Base-by-base conservation (phyloP, 2,888 invertebrate genomes). In the Polydrusus pterygomalis region DNA sequence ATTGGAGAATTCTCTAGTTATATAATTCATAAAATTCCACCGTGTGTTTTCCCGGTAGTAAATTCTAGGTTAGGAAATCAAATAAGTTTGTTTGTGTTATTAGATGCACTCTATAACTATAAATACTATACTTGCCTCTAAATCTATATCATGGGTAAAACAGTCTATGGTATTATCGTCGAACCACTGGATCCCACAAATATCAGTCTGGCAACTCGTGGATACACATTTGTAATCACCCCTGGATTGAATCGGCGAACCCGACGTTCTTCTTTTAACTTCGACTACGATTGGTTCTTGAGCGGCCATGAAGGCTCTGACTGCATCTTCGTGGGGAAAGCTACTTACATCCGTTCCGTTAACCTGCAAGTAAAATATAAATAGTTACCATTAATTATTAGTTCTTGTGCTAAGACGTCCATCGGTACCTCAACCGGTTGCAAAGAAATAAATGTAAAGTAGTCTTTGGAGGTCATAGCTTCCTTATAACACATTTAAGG, bases 311-410 rank as follows among this genome's bases (percentile, higher is more conserved):
- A 91, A 91, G 84, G 89, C 89, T 83, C 90, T 88, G 81, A 91
- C 89, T 79, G 91, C 91, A 84, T 91, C 91, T 83, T 90, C 90
- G 84, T 90, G 90, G 79, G 90, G 89, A 84, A 91, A 89, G 83
- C 89, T 89, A 84, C 90, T 90, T 80, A 91, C 89, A 87, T 91
- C 91, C 81, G 88, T 89, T 77, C 91, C 91, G 85, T 91, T 91
- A 77, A 91, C 89, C 91, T 91, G 84, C 17, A 68, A 68, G 51
- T 60, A 71, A 54, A 45, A 45, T 6, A 43, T 2, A 43, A n/a
- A 43, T 1, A 13, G 8, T 6, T 5, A 40, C 40, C 8, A 11
- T 40, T 40, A 11, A 40, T 6, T 40, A 7, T 40, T n/a, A n/a
- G n/a, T n/a, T n/a, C n/a, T n/a, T n/a, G n/a, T n/a, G n/a, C n/a